Evolutionary conservation across 2,888 invertebrate species (phyloP).

Genomic region (Phlogophora meticulosa): DNA sequence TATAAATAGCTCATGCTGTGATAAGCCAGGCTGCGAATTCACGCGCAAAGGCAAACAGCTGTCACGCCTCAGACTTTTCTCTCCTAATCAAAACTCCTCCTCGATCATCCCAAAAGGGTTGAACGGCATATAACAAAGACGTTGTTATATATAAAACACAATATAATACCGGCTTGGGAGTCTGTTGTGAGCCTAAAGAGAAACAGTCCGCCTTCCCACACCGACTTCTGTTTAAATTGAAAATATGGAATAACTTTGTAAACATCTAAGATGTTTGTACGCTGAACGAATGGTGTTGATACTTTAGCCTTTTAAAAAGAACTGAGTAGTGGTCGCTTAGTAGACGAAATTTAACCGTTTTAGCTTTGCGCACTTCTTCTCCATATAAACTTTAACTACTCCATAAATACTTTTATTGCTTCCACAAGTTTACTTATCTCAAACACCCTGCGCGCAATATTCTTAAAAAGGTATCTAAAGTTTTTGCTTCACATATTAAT

Average conservation of each 20-base stretch:
- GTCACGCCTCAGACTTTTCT: constrained; percentile 29
- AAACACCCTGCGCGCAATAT: too few relatives aligned
- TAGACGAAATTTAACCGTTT: too few relatives aligned
- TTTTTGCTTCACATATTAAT: too few relatives aligned
- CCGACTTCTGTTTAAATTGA: constrained; percentile 86
- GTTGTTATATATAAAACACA: constrained; percentile 55
- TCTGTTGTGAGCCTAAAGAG: constrained; percentile 67
- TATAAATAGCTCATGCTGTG: not conserved
- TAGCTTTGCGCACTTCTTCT: too few relatives aligned
- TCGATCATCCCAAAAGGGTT: constrained; percentile 49
- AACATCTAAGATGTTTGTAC: constrained; percentile 81
- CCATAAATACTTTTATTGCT: too few relatives aligned
- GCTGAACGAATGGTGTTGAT: constrained; percentile 71
- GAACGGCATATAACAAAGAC: constrained; percentile 49
- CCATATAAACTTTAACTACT: too few relatives aligned
- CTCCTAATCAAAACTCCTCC: constrained; percentile 20
- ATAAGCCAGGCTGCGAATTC: constrained; percentile 6
- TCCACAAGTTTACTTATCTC: too few relatives aligned
- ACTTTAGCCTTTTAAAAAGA: constrained; percentile 65
- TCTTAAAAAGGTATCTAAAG: too few relatives aligned
- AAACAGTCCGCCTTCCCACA: constrained; percentile 84
- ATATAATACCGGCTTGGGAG: constrained; percentile 51
- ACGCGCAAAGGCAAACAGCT: constrained; percentile 38
- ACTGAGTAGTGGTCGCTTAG: too few relatives aligned
- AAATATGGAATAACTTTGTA: constrained; percentile 90